Evolutionary conservation across 2,113 vertebrate genomes (phyloP).

Genomic region (Paracanthobrama guichenoti): DNA sequence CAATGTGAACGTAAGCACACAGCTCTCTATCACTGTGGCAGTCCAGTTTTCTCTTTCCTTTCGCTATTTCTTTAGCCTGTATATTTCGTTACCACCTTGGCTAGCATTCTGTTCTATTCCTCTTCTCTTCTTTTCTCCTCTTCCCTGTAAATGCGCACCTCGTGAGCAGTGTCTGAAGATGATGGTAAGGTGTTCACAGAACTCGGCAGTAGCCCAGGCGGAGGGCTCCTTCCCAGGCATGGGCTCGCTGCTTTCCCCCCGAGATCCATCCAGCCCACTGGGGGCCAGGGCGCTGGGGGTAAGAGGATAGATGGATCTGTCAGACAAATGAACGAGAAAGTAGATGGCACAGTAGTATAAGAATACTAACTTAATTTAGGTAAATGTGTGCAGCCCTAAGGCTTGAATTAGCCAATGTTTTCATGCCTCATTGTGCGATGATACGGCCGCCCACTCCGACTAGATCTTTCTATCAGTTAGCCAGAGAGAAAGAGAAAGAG

Average conservation of each 20-base stretch:
- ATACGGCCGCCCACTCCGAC: slow-evolving; percentile 69
- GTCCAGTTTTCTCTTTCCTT: slow-evolving; percentile 61
- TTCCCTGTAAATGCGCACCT: slow-evolving; percentile 73
- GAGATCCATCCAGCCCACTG: slow-evolving; percentile 91
- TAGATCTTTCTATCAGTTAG: slow-evolving; percentile 67
- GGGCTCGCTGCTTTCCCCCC: slow-evolving; percentile 89
- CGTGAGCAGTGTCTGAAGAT: slow-evolving; percentile 80
- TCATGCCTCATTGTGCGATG: slow-evolving; percentile 74
- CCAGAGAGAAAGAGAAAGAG: slow-evolving; percentile 59
- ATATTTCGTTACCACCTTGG: slow-evolving; percentile 68
- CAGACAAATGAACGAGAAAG: slow-evolving; percentile 31
- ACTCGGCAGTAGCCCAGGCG: slow-evolving; percentile 94
- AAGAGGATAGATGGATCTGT: slow-evolving; percentile 81
- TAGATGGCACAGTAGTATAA: slow-evolving; percentile 20
- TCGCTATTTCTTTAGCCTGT: slow-evolving; percentile 60
- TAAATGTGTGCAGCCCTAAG: slow-evolving; percentile 61
- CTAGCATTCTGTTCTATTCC: slow-evolving; percentile 65
- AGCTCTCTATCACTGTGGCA: slow-evolving; percentile 63
- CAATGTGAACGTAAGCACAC: slow-evolving; percentile 48
- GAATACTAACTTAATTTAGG: slow-evolving; percentile 36
- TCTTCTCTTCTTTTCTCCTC: slow-evolving; percentile 63
- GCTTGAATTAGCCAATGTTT: slow-evolving; percentile 74
- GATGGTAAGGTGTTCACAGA: slow-evolving; percentile 96
- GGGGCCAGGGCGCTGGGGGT: slow-evolving; percentile 96
- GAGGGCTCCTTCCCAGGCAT: slow-evolving; percentile 91